These are phyloP conservation scores for Lophura nycthemera DNA, from an alignment of 2,113 vertebrate genomes.

Conservation along the genomic window DNA sequence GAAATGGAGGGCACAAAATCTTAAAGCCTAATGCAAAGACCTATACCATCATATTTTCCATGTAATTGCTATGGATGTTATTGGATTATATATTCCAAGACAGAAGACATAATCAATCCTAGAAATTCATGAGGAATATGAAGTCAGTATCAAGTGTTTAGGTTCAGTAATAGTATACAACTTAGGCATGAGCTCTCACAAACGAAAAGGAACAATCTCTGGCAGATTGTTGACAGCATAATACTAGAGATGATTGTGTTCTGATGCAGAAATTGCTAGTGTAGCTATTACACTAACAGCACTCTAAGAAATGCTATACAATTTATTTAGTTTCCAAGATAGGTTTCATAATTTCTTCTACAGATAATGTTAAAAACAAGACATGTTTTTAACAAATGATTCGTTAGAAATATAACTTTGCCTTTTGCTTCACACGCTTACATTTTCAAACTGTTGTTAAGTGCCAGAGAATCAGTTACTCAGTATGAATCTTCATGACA, in stretches of 20 bases:
- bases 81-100: constrained; percentile 2
- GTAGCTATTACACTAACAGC: not conserved
- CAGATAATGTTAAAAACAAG: constrained; percentile 13
- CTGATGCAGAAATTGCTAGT: constrained; percentile 42
- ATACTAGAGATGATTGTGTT: not conserved
- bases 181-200: constrained; percentile 17
- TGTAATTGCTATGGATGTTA: not conserved
- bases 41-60: not conserved
- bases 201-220: constrained; percentile 23
- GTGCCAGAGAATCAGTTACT: not conserved
- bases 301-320: not conserved
- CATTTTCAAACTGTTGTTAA: constrained; percentile 23
- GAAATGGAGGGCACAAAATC: not conserved
- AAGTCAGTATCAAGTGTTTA: not conserved
- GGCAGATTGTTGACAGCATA: constrained; percentile 32
- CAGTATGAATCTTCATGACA: not conserved
- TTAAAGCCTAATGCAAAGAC: not conserved
- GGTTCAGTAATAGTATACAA: constrained; percentile 20
- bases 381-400: constrained; percentile 7
- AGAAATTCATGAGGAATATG: constrained; percentile 16
- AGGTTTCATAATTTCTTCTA: constrained; percentile 39
- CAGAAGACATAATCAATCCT: not conserved
- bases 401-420: not conserved
- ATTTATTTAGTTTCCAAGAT: constrained; percentile 34
- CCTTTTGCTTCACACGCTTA: not conserved